Conservation (phyloP, 2,888 invertebrate genomes). For the Dynastes grantii region DNA sequence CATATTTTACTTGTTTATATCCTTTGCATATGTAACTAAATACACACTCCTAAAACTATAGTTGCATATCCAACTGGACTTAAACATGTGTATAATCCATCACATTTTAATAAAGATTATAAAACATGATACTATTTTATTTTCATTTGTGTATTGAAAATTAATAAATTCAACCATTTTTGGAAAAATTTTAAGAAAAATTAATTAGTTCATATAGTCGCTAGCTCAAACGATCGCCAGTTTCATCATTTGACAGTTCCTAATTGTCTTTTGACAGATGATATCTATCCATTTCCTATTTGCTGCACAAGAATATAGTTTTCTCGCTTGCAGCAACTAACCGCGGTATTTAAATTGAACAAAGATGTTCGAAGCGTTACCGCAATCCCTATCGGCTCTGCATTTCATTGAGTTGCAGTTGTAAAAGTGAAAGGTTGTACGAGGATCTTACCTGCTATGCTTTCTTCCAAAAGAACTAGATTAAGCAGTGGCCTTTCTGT, state of each 20-base stretch:
- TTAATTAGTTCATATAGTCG: slow-evolving; percentile 1
- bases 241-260: not conserved
- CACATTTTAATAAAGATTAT: not conserved
- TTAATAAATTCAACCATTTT: not conserved
- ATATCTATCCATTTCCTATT: not conserved
- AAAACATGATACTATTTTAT: not conserved
- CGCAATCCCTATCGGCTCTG: not conserved
- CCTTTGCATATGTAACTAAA: not conserved
- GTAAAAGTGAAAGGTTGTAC: slow-evolving; percentile 52
- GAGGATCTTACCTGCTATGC: slow-evolving; percentile 48
- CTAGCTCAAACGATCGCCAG: not conserved
- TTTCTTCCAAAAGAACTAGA: slow-evolving; percentile 49
- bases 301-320: slow-evolving; percentile 20
- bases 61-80: not conserved
- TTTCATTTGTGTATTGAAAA: not conserved
- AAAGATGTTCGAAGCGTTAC: slow-evolving; percentile 12
- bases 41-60: not conserved
- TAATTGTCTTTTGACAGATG: slow-evolving; percentile 18
- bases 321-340: slow-evolving; percentile 17
- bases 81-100: no score
- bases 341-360: slow-evolving; percentile 5
- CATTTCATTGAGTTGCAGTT: slow-evolving; percentile 27
- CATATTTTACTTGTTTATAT: not conserved
- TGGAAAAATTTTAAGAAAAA: not conserved
- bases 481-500: slow-evolving; percentile 35